Percentiles rank a stretch among this genome's conserved stretches.
Evolutionary conservation across 1,140 invertebrate species (phyloP).

Genomic region (Drosophila kurseongensis): DNA sequence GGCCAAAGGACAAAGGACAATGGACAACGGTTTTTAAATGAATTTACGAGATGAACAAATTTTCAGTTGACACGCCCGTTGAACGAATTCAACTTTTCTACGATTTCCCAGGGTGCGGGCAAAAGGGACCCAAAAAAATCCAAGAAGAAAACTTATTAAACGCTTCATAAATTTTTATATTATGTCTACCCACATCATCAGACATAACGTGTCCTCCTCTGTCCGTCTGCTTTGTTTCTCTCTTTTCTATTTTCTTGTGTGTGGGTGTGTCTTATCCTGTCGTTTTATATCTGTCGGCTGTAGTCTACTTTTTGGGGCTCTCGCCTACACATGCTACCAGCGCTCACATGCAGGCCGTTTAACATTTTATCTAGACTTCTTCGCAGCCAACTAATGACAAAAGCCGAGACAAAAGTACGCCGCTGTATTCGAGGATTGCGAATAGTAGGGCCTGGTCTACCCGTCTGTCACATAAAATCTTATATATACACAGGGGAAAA

Average conservation of each 20-base stretch:
- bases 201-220: constrained; percentile 69
- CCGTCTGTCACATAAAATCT: constrained; percentile 74
- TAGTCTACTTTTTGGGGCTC: constrained; percentile 75
- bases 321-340: constrained; percentile 27
- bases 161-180: constrained; percentile 84
- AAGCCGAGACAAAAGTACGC: constrained; percentile 76
- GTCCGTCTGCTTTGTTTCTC: constrained; percentile 34
- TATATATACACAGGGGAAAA: constrained; percentile 55
- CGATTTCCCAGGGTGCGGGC: constrained; percentile 31
- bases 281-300: constrained; percentile 69
- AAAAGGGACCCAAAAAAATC: constrained; percentile 7
- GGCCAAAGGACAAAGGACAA: constrained; percentile 34
- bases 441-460: constrained; percentile 29
- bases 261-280: constrained; percentile 66
- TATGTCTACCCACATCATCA: constrained; percentile 82
- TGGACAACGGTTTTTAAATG: constrained; percentile 65
- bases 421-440: constrained; percentile 46
- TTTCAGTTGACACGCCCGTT: constrained; percentile 73
- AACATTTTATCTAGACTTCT: constrained; percentile 79
- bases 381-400: constrained; percentile 76
- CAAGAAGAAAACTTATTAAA: constrained; percentile 82
- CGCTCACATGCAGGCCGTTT: constrained; percentile 73
- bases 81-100: constrained; percentile 66
- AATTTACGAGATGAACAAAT: constrained; percentile 82
- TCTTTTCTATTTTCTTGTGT: constrained; percentile 19